Evolutionary conservation across 2,113 vertebrate genomes (phyloP).

Genomic region (Laticauda colubrina): DNA sequence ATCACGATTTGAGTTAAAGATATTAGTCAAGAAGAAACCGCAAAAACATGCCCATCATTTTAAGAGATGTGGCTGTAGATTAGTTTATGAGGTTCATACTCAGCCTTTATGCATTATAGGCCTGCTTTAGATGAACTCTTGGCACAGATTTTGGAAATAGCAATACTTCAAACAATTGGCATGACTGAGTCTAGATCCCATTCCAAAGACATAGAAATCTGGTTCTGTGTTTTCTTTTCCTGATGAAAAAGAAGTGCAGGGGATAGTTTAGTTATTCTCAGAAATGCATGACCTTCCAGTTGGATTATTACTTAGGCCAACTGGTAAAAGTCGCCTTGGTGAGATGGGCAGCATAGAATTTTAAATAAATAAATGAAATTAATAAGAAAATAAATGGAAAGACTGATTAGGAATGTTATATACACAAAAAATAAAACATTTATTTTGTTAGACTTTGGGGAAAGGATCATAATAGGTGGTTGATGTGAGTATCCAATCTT

Average conservation of each 20-base stretch:
- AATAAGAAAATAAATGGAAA: not conserved
- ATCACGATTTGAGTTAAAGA: not conserved
- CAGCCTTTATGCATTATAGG: slow-evolving; percentile 41
- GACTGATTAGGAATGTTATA: not conserved
- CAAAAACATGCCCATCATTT: slow-evolving; percentile 29
- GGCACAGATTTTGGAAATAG: slow-evolving; percentile 67
- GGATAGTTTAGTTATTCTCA: not conserved
- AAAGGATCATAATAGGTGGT: not conserved
- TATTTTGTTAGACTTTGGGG: not conserved
- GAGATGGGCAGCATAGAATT: not conserved
- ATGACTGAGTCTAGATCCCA: slow-evolving; percentile 13
- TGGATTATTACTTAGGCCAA: not conserved
- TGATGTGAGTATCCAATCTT: not conserved
- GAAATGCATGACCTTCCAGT: not conserved
- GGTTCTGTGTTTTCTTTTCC: slow-evolving; percentile 44
- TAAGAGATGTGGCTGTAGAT: slow-evolving; percentile 28
- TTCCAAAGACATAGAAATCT: slow-evolving; percentile 61
- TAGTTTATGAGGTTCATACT: slow-evolving; percentile 38
- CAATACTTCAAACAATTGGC: slow-evolving; percentile 73
- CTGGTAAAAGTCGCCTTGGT: not conserved
- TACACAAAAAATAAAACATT: not conserved
- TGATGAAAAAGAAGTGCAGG: slow-evolving; percentile 29
- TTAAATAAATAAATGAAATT: not conserved
- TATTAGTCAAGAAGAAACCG: not conserved
- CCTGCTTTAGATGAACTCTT: slow-evolving; percentile 55